phyloP scores from a whole-genome alignment of 2,888 invertebrate species.

The Alloplasta piceator region DNA sequence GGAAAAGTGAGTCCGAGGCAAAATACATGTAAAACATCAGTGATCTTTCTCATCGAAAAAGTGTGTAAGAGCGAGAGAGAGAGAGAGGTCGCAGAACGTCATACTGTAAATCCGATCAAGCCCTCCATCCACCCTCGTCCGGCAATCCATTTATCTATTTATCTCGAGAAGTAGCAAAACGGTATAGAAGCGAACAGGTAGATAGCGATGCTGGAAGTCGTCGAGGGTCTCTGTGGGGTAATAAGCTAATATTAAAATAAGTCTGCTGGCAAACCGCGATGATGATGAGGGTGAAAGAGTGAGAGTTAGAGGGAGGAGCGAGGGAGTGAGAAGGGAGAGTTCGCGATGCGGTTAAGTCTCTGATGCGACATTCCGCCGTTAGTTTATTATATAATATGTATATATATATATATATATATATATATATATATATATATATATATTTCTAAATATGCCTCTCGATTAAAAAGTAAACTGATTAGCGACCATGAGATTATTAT shows the following conservation, averaged over 20 bases:
- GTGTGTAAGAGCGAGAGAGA: slow-evolving; percentile 20
- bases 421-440: too few species aligned
- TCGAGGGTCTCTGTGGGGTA: slow-evolving; percentile 69
- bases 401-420: too few species aligned
- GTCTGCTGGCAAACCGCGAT: slow-evolving; percentile 74
- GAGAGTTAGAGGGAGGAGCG: slow-evolving; percentile 10
- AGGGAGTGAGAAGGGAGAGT: slow-evolving; percentile 34
- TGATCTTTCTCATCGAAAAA: slow-evolving; percentile 66
- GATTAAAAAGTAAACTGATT: too few species aligned
- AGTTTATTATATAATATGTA: slow-evolving; percentile 29
- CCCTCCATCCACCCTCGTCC: slow-evolving; percentile 71
- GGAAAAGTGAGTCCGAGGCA: slow-evolving; percentile 38
- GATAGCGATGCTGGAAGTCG: slow-evolving; percentile 47
- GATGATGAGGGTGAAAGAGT: slow-evolving; percentile 73
- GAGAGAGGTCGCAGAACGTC: slow-evolving; percentile 53
- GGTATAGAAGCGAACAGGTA: slow-evolving; percentile 28
- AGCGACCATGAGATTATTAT: too few species aligned
- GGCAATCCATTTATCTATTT: slow-evolving; percentile 82
- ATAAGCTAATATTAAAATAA: slow-evolving; percentile 82
- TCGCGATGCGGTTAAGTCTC: slow-evolving; percentile 58
- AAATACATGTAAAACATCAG: slow-evolving; percentile 70
- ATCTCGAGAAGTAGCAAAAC: slow-evolving; percentile 71
- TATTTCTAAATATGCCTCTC: too few species aligned
- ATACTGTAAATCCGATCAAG: slow-evolving; percentile 80
- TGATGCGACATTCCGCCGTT: slow-evolving; percentile 53